Conservation (phyloP, 2,888 invertebrate genomes). For the Chalcosyrphus nemorum region DNA sequence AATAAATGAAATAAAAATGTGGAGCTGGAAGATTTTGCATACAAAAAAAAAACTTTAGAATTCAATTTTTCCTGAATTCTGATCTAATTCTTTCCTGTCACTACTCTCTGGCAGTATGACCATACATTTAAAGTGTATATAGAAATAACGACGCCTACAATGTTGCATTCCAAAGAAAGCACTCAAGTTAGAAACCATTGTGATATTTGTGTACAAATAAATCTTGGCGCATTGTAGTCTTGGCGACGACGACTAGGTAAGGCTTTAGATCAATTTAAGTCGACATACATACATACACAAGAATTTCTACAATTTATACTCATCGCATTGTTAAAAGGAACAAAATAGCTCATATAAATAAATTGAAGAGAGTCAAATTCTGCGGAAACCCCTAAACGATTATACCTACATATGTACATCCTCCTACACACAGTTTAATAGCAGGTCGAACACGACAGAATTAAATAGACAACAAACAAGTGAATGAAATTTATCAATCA, state of each 20-base stretch:
- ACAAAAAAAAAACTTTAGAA: neutral
- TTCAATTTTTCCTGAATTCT: neutral
- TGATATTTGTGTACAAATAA: neutral
- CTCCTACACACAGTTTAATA: neutral
- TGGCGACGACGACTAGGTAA: neutral
- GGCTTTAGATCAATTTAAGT: conserved; percentile 15
- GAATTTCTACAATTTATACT: neutral
- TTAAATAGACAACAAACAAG: neutral
- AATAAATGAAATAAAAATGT: neutral
- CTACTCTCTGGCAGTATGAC: neutral
- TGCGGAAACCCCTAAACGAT: neutral
- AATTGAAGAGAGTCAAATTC: neutral
- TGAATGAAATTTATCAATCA: neutral
- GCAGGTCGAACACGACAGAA: neutral
- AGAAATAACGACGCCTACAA: neutral
- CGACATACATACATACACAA: neutral
- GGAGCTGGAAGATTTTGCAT: neutral
- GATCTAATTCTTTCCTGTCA: neutral
- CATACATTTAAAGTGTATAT: neutral
- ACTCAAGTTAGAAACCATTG: neutral
- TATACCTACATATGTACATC: neutral
- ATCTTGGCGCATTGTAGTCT: neutral
- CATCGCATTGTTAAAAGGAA: neutral
- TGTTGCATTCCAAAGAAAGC: conserved; percentile 3
- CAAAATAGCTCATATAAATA: neutral